Base-by-base conservation (phyloP, 2,113 vertebrate genomes). In the Centropus unirufus region DNA sequence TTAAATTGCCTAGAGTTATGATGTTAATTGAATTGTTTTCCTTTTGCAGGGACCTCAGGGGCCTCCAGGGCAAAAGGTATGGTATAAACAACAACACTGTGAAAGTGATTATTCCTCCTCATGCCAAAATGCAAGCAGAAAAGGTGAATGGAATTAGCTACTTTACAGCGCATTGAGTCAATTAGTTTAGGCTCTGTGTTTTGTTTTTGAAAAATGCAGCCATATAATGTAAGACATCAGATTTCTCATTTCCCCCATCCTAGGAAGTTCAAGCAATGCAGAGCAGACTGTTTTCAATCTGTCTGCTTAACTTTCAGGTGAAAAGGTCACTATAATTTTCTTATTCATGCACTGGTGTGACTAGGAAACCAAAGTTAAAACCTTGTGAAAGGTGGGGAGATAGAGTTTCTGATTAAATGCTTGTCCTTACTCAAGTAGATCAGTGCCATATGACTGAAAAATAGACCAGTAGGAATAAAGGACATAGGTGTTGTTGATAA, bases 51-150 rank as follows among this genome's bases (percentile, higher is more conserved):
- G 99, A 97, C 99, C 98, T 89, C 97, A 98, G 95, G 99, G 99
- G 67, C 99, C 99, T 96, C 98, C 98, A 74, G 99, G 99, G 98
- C 97, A 89, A 95, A 99, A 99, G 98, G 99, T 99, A 98, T 72
- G 96, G 96, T 98, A 97, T 97, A 54, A 97, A 92, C 40, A 95
- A 91, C 42, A 92, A 74, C 93, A 36, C 72, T 95, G 93, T 83
- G 87, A 84, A 98, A 96, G 72, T 80, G 64, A 92, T 98, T 96
- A 85, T 62, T 68, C 61, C 87, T 84, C 12, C 73, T 62, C 29
- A 29, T 91, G 76, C 93, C 94, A 96, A 90, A 88, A 16, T 84
- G 75, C 21, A 11, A 95, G 73, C 84, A 55, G 22, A 76, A 94
- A 34, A 87, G 67, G 58, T 92, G 85, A 96, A 89, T 66, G 46